These are phyloP conservation scores for Sisor rabdophorus DNA, from an alignment of 2,113 vertebrate species.

Conservation along the genomic window DNA sequence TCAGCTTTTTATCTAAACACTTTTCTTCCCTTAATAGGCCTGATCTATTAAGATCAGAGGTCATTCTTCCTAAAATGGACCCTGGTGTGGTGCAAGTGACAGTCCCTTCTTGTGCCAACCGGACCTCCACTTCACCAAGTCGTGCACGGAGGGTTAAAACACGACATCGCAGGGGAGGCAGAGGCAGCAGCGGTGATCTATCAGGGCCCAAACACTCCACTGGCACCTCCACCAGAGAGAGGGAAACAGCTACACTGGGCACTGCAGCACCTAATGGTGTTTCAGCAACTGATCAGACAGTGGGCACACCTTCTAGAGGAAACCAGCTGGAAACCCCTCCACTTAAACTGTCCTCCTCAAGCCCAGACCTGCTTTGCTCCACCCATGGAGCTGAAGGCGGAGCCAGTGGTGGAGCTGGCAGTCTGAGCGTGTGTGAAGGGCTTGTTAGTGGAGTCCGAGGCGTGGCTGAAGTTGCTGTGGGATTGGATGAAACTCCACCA, in stretches of 20 bases:
- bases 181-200: slow-evolving; percentile 83
- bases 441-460: slow-evolving; percentile 51
- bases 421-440: slow-evolving; percentile 65
- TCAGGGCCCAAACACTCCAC: slow-evolving; percentile 67
- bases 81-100: slow-evolving; percentile 85
- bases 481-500: slow-evolving; percentile 66
- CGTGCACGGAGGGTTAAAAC: slow-evolving; percentile 83
- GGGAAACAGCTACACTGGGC: slow-evolving; percentile 43
- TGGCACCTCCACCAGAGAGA: slow-evolving; percentile 52
- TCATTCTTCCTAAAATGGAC: slow-evolving; percentile 88
- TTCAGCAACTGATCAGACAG: slow-evolving; percentile 58
- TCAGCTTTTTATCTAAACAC: neutral
- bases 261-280: slow-evolving; percentile 41
- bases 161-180: slow-evolving; percentile 81
- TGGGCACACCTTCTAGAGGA: slow-evolving; percentile 70
- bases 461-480: slow-evolving; percentile 47
- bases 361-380: slow-evolving; percentile 87
- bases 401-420: slow-evolving; percentile 62
- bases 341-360: slow-evolving; percentile 85
- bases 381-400: slow-evolving; percentile 72
- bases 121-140: slow-evolving; percentile 84
- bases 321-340: slow-evolving; percentile 81
- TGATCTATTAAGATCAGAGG: slow-evolving; percentile 88
- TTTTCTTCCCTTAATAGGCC: slow-evolving; percentile 67
- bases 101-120: slow-evolving; percentile 82